Evolutionary conservation across 2,797 vertebrate species (phyloP).

Genomic region (Petrocephalus schoutedeni): DNA sequence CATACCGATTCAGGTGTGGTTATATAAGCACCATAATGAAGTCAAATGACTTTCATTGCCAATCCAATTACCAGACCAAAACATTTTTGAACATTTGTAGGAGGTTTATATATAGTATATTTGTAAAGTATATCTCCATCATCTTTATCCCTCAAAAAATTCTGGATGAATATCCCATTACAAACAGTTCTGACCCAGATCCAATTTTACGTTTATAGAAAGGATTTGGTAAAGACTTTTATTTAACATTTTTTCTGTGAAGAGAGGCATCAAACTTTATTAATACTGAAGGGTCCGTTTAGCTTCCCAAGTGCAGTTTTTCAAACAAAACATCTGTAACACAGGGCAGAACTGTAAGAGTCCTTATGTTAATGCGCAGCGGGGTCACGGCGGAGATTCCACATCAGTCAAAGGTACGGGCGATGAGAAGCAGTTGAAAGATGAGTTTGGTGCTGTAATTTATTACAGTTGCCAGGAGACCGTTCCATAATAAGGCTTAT

Average conservation of each 20-base stretch:
- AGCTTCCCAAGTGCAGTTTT: constrained; percentile 1
- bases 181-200: neutral
- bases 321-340: neutral
- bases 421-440: neutral
- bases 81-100: neutral
- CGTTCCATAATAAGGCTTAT: neutral
- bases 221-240: neutral
- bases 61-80: neutral
- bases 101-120: neutral
- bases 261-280: neutral
- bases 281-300: neutral
- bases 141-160: neutral
- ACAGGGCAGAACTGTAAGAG: neutral
- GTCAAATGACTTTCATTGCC: neutral
- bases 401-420: neutral
- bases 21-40: neutral
- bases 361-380: neutral
- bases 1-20: neutral
- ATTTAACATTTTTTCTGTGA: neutral
- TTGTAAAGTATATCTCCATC: neutral
- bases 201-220: neutral
- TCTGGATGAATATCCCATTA: neutral
- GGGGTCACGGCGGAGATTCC: neutral
- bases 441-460: neutral
- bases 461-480: constrained; percentile 9